Base-by-base conservation (phyloP, 2,888 invertebrate species). In the Scaptomyza cyrtandrae region DNA sequence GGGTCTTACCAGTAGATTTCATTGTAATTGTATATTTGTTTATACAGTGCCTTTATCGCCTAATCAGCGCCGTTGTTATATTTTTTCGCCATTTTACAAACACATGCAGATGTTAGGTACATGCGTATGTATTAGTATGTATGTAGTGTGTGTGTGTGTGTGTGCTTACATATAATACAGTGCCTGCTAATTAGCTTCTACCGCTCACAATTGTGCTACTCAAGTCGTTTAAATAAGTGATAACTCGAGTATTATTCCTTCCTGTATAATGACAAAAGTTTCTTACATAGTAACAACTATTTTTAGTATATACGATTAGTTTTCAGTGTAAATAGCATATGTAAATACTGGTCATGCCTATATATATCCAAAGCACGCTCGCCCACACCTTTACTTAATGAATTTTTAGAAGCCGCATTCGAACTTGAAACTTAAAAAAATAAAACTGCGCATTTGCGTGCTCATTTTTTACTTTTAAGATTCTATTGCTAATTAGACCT, bases 401-500 rank as follows among this genome's bases (percentile, higher is more conserved):
- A n/a, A n/a, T n/a, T n/a, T n/a, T n/a, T n/a, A n/a, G n/a, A n/a
- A n/a, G n/a, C n/a, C n/a, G n/a, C n/a, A n/a, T 35, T 59, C 46
- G 39, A 54, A 55, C 44, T 43, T 55, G 37, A 50, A 69, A 49
- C 39, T 27, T 46, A 46, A 64, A 64, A 14, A 66, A 46, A 64
- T 62, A 14, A 66, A 80, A 72, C 62, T 76, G 55, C 76, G 70
- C 76, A 71, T 62, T 78, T 81, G 81, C 73, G 72, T 75, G 68
- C 31, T 35, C 7, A 4, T 19, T 54, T 45, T 24, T 44, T 37
- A 37, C 27, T 19, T 56, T 46, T 43, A 16, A n/a, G 52, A 14
- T 11, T 19, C 11, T 37, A 19, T 33, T 45, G 33, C 65, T 59
- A 65, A 71, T 55, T 55, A 50, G 41, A 63, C 31, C 43, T 24